Percentiles rank a stretch among this genome's conserved stretches.
These are phyloP conservation scores for Sturnira hondurensis DNA, from an alignment of 2,113 vertebrate species.

Conservation along the genomic window DNA sequence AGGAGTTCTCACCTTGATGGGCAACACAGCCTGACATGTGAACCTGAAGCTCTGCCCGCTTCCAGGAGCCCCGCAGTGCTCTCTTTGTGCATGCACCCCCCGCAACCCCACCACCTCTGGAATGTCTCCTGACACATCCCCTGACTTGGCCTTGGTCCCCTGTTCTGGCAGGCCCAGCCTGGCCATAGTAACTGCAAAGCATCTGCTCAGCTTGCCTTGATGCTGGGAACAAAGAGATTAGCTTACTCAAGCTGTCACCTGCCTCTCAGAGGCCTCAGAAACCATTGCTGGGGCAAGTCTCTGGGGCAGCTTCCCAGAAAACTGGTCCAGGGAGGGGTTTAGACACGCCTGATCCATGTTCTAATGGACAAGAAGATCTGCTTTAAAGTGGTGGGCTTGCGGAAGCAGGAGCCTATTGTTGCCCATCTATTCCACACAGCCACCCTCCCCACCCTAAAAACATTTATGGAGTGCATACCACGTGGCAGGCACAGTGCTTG, in stretches of 20 bases:
- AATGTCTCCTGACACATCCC: not conserved
- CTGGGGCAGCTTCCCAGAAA: not conserved
- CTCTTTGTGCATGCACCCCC: not conserved
- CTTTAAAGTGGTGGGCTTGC: not conserved
- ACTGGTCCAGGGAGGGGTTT: not conserved
- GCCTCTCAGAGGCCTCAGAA: not conserved
- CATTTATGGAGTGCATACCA: rapidly evolving
- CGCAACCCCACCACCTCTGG: not conserved
- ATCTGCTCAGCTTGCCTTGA: not conserved
- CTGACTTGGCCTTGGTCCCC: not conserved
- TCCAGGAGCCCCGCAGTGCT: not conserved
- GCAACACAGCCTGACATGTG: not conserved
- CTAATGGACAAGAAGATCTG: not conserved
- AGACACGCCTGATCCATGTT: not conserved
- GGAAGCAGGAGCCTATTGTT: not conserved
- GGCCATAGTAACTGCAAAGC: not conserved
- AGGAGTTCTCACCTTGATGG: not conserved
- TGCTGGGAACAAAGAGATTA: not conserved
- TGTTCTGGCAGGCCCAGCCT: conserved; percentile 40
- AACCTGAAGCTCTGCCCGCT: not conserved
- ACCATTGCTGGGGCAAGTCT: not conserved
- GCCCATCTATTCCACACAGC: not conserved
- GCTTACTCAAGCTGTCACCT: not conserved
- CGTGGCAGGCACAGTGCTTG: not conserved
- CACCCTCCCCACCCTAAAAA: not conserved